Evolutionary conservation across 2,888 invertebrate species (phyloP).

Genomic region (Mycalesis mineus): DNA sequence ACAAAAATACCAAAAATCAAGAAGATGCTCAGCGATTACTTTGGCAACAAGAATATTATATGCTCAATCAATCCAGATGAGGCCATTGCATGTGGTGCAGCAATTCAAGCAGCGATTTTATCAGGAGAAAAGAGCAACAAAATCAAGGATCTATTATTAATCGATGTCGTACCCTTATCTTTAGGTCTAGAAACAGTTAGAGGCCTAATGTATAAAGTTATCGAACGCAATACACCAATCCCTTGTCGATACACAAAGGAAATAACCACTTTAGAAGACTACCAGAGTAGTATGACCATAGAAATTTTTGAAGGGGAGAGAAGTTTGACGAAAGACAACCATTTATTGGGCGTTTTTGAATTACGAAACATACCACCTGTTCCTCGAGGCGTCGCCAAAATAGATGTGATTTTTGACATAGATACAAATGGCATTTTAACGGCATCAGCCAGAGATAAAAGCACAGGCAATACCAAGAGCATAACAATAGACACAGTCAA

Average conservation of each 20-base stretch:
- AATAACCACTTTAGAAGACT: slow-evolving; percentile 55
- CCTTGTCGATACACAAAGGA: slow-evolving; percentile 56
- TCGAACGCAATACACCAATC: slow-evolving; percentile 56
- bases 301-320: slow-evolving; percentile 64
- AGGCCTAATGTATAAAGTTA: slow-evolving; percentile 57
- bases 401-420: slow-evolving; percentile 56
- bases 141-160: slow-evolving; percentile 43
- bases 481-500: slow-evolving; percentile 47
- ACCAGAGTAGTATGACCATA: slow-evolving; percentile 57
- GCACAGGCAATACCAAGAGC: slow-evolving; percentile 46
- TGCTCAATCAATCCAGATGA: slow-evolving; percentile 58
- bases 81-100: slow-evolving; percentile 59
- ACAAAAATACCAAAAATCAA: slow-evolving; percentile 59
- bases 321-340: slow-evolving; percentile 54
- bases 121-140: slow-evolving; percentile 41
- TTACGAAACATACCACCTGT: slow-evolving; percentile 55
- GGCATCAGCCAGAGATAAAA: slow-evolving; percentile 51
- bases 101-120: slow-evolving; percentile 57
- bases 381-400: slow-evolving; percentile 53
- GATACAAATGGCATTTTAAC: slow-evolving; percentile 53
- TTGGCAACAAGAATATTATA: slow-evolving; percentile 42
- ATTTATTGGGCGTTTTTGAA: slow-evolving; percentile 54
- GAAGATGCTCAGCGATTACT: slow-evolving; percentile 45
- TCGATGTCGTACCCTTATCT: slow-evolving; percentile 59
- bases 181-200: slow-evolving; percentile 57